Evolutionary conservation across 2,797 vertebrate genomes (phyloP), one percentile per base, ranked within the genome.

Genomic region (Masticophis lateralis): DNA sequence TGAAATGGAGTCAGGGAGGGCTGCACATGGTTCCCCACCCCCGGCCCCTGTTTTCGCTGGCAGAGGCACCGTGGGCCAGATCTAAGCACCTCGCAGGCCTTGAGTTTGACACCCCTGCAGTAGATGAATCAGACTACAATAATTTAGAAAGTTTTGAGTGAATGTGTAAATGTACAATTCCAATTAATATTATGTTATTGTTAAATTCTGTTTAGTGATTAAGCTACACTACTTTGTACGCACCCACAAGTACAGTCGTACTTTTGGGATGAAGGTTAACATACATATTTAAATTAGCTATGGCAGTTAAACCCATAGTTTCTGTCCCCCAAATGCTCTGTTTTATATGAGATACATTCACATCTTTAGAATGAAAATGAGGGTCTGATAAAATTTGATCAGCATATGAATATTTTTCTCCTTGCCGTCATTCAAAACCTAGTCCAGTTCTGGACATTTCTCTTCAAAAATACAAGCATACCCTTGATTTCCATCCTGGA

Each of bases 151-250:
- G 88, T 14, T 60, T 3, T 28, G 56, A 88, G 55, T 90, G 91
- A 90, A 94, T 18, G 8, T 92, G 90, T 91, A 86, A 27, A 11
- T 10, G 0, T 0, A 12, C 25, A 22, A 7, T 89, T 92, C 87
- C 86, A 27, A 93, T 79, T 56, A 56, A 53, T 90, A 91, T 92
- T 83, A 74, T 79, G 20, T 79, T 79, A 79, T 79, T 79, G 32
- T 79, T 43, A 47, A 83, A 47, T 83, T 83, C 20, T 47, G 10
- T 13, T 47, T 47, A 43, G 79, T 83, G 79, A 47, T 83, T 83
- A 83, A 83, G 43, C 10, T 83, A 83, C 43, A 83, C 43, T 83
- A 83, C 79, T 83, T 83, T 47, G 37, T 83, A 83, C 22, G 47
- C 20, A 25, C 4, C 20, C 9, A 47, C 37, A 83, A 83, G 7